phyloP scores from a whole-genome alignment of 2,797 vertebrate genomes.

The Dermochelys coriacea region DNA sequence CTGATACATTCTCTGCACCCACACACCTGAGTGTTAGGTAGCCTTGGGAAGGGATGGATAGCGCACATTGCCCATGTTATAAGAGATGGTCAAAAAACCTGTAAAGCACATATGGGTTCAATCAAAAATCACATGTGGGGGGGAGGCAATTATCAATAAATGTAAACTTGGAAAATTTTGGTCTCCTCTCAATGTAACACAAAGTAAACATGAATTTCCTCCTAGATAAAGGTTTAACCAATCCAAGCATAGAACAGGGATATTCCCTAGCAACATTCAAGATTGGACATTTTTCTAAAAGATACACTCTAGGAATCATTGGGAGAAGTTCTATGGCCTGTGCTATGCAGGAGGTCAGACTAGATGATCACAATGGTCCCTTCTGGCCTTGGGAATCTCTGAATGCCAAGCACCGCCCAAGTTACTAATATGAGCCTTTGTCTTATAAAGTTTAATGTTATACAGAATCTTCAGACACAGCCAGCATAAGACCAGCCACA shows the following conservation, averaged over 20 bases:
- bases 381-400: not conserved
- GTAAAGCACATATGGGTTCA: not conserved
- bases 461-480: slow-evolving; percentile 5
- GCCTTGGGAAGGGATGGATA: not conserved
- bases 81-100: not conserved
- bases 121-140: not conserved
- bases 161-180: not conserved
- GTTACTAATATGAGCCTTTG: not conserved
- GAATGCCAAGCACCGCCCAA: not conserved
- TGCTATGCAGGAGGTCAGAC: not conserved
- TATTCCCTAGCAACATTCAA: not conserved
- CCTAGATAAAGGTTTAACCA: not conserved
- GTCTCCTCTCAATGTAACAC: not conserved
- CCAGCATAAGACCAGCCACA: not conserved
- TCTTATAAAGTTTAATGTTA: not conserved
- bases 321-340: not conserved
- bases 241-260: not conserved
- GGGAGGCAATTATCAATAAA: not conserved
- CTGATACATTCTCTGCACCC: not conserved
- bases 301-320: not conserved
- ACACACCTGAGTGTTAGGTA: accelerated
- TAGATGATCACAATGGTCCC: not conserved
- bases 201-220: not conserved
- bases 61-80: not conserved
- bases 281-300: not conserved